phyloP scores from a whole-genome alignment of 2,888 invertebrate species.

The Leucophora obtusa region DNA sequence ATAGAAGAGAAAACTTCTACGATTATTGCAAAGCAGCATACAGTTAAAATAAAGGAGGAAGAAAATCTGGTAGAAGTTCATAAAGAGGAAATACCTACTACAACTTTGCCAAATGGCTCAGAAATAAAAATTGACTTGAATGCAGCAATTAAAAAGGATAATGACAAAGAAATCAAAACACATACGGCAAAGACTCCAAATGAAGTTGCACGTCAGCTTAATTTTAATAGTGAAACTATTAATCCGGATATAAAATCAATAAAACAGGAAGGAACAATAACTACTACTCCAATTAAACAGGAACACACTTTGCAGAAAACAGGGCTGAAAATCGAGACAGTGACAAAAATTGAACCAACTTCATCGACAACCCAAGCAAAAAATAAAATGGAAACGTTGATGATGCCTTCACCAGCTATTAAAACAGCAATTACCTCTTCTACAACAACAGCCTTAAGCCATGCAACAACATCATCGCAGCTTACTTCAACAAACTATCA shows the following conservation, averaged over 20 bases:
- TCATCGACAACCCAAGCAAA: constrained; percentile 37
- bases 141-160: constrained; percentile 58
- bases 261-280: constrained; percentile 40
- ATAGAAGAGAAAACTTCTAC: not conserved
- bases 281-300: not conserved
- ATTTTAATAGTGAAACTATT: constrained; percentile 68
- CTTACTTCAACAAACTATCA: constrained; percentile 58
- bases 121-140: constrained; percentile 38
- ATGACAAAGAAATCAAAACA: constrained; percentile 67
- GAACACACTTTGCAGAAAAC: not conserved
- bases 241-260: constrained; percentile 34
- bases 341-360: constrained; percentile 58
- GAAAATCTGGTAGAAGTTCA: not conserved
- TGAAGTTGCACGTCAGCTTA: constrained; percentile 75
- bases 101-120: not conserved
- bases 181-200: constrained; percentile 70
- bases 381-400: constrained; percentile 53
- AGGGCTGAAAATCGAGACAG: constrained; percentile 34
- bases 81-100: not conserved
- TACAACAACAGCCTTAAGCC: constrained; percentile 52
- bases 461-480: constrained; percentile 28
- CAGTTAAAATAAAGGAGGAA: not conserved
- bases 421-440: constrained; percentile 58
- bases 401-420: constrained; percentile 72
- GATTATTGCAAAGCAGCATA: not conserved